Percentiles rank a stretch among this genome's conserved stretches.
Conservation (phyloP, 2,888 invertebrate species). For the Drosophila anomalata region DNA sequence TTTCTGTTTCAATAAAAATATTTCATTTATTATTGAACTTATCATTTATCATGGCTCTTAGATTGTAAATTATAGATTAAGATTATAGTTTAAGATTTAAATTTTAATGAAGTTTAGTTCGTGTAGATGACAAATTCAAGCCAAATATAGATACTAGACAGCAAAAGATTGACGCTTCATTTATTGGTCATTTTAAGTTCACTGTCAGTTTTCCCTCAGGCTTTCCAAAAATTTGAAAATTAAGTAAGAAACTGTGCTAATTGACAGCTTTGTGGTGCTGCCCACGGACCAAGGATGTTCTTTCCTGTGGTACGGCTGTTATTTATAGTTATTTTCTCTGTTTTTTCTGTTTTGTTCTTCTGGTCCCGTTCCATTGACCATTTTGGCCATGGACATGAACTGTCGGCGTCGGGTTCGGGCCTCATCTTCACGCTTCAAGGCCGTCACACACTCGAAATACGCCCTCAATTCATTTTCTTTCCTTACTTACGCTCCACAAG, state of each 20-base stretch:
- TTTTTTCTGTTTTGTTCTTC: neutral
- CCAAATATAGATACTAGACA: neutral
- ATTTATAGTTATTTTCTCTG: slow-evolving; percentile 29
- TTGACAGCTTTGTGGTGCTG: slow-evolving; percentile 39
- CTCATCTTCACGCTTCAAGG: slow-evolving; percentile 44
- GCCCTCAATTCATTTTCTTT: slow-evolving; percentile 42
- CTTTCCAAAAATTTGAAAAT: slow-evolving; percentile 13
- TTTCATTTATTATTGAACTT: too few relatives aligned
- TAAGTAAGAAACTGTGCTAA: slow-evolving; percentile 30
- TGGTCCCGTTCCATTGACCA: slow-evolving; percentile 27
- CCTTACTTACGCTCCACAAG: slow-evolving; percentile 42
- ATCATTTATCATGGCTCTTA: too few relatives aligned
- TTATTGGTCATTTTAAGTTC: neutral
- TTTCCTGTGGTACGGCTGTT: slow-evolving; percentile 20
- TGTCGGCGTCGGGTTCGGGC: slow-evolving; percentile 23
- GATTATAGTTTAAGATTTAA: too few relatives aligned
- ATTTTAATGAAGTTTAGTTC: too few relatives aligned
- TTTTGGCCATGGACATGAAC: slow-evolving; percentile 38
- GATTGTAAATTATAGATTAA: too few relatives aligned
- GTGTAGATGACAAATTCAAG: too few relatives aligned
- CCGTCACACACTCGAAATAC: slow-evolving; percentile 34
- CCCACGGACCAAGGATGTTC: neutral
- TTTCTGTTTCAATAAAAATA: neutral
- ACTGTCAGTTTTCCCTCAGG: too few relatives aligned
- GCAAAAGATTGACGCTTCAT: neutral